Evolutionary conservation across 2,888 invertebrate species (phyloP).

Genomic region (Tineola bisselliella): DNA sequence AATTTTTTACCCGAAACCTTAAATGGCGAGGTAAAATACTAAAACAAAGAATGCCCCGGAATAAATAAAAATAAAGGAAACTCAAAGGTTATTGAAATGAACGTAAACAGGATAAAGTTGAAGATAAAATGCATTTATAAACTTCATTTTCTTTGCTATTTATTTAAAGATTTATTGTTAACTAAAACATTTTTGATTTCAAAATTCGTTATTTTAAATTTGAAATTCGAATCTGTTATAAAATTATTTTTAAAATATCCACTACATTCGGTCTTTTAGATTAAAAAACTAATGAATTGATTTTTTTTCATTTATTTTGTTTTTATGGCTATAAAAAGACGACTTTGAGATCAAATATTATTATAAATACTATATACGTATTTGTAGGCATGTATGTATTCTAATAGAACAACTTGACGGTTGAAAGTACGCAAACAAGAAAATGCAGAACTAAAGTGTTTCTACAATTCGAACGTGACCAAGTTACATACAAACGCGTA

Average conservation of each 20-base stretch:
- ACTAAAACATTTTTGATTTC: too few relatives aligned
- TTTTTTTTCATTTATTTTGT: too few relatives aligned
- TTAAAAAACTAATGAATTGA: too few relatives aligned
- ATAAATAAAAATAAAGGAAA: background rate
- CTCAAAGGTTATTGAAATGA: conserved; percentile 2
- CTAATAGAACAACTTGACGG: background rate
- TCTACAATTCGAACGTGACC: background rate
- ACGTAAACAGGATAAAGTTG: conserved; percentile 3
- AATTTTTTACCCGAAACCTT: background rate
- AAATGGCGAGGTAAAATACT: background rate
- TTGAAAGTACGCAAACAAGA: background rate
- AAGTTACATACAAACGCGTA: background rate
- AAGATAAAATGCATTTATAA: background rate
- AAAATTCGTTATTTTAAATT: too few relatives aligned
- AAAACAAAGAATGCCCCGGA: background rate
- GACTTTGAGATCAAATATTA: background rate
- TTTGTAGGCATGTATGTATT: background rate
- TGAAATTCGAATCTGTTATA: too few relatives aligned
- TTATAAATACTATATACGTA: background rate
- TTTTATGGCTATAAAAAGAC: too few relatives aligned
- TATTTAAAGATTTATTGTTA: too few relatives aligned
- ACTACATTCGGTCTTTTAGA: too few relatives aligned
- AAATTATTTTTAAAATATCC: too few relatives aligned
- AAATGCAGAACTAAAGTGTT: background rate
- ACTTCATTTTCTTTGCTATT: too few relatives aligned